Percentiles rank a stretch among this genome's conserved stretches.
Evolutionary conservation across 2,888 invertebrate species (phyloP).

Genomic region (Apamea sordens): DNA sequence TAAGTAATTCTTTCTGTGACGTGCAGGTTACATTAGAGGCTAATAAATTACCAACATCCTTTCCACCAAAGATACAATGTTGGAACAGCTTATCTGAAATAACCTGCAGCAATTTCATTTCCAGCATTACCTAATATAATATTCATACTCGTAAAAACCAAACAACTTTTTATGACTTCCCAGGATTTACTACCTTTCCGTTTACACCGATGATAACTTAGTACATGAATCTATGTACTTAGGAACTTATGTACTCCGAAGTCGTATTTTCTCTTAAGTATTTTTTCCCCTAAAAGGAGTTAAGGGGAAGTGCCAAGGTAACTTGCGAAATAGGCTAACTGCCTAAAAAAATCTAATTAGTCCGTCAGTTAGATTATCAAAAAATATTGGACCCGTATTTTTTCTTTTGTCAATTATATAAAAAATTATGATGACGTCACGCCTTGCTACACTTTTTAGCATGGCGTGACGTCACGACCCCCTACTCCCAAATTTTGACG

Average conservation of each 20-base stretch:
- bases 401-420: too few relatives aligned
- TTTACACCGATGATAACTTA: slow-evolving; percentile 56
- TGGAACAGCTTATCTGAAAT: slow-evolving; percentile 33
- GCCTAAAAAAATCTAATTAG: too few relatives aligned
- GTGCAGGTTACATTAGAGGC: not conserved
- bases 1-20: not conserved
- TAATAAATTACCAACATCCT: not conserved
- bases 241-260: slow-evolving; percentile 36
- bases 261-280: slow-evolving; percentile 28
- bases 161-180: slow-evolving; percentile 65
- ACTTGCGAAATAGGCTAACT: too few relatives aligned
- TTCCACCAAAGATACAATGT: slow-evolving; percentile 7
- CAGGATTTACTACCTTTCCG: slow-evolving; percentile 59
- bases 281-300: slow-evolving; percentile 46
- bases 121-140: slow-evolving; percentile 55
- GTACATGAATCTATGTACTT: slow-evolving; percentile 54
- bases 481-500: too few relatives aligned
- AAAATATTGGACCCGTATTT: too few relatives aligned
- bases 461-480: too few relatives aligned
- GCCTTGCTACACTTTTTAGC: too few relatives aligned
- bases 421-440: too few relatives aligned
- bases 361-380: too few relatives aligned
- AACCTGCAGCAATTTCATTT: slow-evolving; percentile 54
- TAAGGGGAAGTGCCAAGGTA: slow-evolving; percentile 1
- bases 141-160: slow-evolving; percentile 65